These are phyloP conservation scores for Orthosia incerta DNA, from an alignment of 2,888 invertebrate genomes.

Conservation along the genomic window DNA sequence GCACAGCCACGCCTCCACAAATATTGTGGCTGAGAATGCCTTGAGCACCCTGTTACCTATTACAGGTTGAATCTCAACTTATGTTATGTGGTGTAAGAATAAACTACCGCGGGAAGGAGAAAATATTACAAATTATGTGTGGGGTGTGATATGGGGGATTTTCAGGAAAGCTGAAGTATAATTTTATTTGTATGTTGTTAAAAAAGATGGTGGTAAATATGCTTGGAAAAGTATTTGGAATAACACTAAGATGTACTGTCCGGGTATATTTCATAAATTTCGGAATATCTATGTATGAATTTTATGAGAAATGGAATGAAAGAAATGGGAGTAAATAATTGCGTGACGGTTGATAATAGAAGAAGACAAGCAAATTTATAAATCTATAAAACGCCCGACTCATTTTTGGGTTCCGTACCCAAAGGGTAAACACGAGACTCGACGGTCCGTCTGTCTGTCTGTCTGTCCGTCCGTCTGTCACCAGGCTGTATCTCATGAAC, in stretches of 20 bases:
- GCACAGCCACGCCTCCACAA: conserved; percentile 62
- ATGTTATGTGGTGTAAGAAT: conserved; percentile 15
- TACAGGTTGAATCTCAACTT: conserved; percentile 47
- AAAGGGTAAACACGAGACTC: no score
- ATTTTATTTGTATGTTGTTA: not conserved
- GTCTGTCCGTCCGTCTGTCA: no score
- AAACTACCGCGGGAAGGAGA: conserved; percentile 18
- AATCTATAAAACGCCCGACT: no score
- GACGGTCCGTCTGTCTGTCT: no score
- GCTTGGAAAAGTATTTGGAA: not conserved
- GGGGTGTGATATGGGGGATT: not conserved
- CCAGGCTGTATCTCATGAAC: no score
- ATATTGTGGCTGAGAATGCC: conserved; percentile 59
- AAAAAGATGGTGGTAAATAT: not conserved
- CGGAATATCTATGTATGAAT: no score
- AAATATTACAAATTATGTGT: conserved; percentile 25
- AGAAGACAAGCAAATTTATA: no score
- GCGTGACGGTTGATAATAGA: no score
- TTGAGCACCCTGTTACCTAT: conserved; percentile 50
- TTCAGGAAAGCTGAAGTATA: not conserved
- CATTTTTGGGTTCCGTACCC: no score
- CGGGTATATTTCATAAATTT: no score
- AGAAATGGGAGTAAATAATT: no score
- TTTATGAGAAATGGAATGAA: no score
- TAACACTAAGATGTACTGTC: not conserved